A percentile compares a stretch with the other conserved stretches of the same genome.
Evolutionary conservation across 2,113 vertebrate genomes (phyloP).

Genomic region (Onychorhynchus coronatus): DNA sequence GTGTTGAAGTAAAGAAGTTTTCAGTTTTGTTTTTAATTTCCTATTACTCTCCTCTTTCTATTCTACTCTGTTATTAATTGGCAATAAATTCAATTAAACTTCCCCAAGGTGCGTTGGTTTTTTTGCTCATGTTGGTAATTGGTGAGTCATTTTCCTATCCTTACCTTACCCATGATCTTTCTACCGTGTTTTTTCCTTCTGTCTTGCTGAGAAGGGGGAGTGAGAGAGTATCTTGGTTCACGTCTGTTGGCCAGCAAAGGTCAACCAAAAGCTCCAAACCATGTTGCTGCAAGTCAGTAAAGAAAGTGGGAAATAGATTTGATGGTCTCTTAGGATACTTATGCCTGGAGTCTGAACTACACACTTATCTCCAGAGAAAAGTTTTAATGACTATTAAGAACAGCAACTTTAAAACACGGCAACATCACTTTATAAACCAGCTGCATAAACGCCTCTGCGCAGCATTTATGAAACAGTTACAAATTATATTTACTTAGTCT

Average conservation of each 20-base stretch:
- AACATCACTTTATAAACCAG: not conserved
- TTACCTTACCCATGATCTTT: not conserved
- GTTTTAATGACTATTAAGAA: not conserved
- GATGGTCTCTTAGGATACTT: not conserved
- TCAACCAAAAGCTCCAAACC: not conserved
- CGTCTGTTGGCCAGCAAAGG: fast-evolving
- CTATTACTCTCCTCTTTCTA: not conserved
- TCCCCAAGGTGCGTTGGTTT: not conserved
- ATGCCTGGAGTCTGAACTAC: not conserved
- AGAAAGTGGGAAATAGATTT: not conserved
- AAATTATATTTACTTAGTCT: not conserved
- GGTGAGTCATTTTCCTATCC: not conserved
- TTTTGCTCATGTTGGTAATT: not conserved
- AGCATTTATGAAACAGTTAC: not conserved
- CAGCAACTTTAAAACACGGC: not conserved
- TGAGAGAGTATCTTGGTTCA: not conserved
- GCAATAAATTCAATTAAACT: not conserved
- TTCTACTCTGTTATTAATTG: not conserved
- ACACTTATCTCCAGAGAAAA: not conserved
- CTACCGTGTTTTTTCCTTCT: not conserved
- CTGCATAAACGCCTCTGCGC: not conserved
- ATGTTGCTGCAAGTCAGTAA: not conserved
- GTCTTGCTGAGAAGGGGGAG: not conserved
- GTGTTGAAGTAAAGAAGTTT: not conserved
- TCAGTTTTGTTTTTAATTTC: not conserved